Evolutionary conservation across 2,888 invertebrate genomes (phyloP).

Genomic region (Anaspis maculata): DNA sequence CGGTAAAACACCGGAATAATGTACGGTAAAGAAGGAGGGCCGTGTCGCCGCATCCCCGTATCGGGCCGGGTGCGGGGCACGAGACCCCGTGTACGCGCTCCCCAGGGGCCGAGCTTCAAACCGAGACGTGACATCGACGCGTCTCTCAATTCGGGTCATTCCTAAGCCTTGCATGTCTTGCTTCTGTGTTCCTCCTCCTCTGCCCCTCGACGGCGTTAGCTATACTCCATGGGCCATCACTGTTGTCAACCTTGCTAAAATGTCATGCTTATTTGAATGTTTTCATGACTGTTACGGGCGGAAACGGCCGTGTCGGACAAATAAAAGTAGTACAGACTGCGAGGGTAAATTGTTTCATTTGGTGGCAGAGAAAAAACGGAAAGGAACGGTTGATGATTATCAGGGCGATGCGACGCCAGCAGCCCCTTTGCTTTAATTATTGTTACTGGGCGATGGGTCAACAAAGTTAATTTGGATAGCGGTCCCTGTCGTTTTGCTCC

Average conservation of each 20-base stretch:
- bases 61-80: neutral
- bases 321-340: conserved; percentile 11
- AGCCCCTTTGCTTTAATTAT: too few species aligned
- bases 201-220: conserved; percentile 9
- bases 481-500: too few species aligned
- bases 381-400: too few species aligned
- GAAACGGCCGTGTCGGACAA: conserved; percentile 11
- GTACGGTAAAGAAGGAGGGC: neutral
- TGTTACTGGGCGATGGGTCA: too few species aligned
- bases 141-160: conserved; percentile 35
- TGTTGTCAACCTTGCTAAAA: conserved; percentile 18
- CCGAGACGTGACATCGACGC: conserved; percentile 34
- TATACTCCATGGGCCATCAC: conserved; percentile 10
- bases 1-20: neutral
- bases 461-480: too few species aligned
- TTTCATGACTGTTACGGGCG: conserved; percentile 16
- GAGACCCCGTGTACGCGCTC: conserved; percentile 20
- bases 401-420: too few species aligned
- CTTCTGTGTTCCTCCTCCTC: conserved; percentile 20
- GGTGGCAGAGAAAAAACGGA: conserved; percentile 7
- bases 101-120: conserved; percentile 32
- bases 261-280: conserved; percentile 22
- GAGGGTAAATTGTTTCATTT: conserved; percentile 13
- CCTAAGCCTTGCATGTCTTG: conserved; percentile 35
- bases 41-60: neutral